Evolutionary conservation across 2,888 invertebrate genomes (phyloP), one percentile per base, ranked within the genome.

Genomic region (Syrphus vitripennis): DNA sequence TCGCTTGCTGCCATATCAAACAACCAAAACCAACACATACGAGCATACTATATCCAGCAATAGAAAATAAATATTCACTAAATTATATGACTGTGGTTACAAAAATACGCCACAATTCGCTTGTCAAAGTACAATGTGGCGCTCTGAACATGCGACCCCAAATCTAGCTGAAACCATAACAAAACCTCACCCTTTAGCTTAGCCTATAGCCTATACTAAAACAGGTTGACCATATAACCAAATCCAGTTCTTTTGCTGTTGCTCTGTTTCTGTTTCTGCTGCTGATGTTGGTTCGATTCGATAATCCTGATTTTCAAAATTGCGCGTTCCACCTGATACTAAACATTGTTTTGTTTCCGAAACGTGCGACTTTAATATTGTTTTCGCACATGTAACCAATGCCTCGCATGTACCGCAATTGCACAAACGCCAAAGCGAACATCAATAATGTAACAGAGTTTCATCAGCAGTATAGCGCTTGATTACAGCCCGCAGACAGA

Each of bases 231-330:
- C 83, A 78, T 72, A 70, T 67, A 80, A 71, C 80, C 50, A 67
- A 80, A 80, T 80, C 80, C 71, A 84, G 71, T 76, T 76, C 80
- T 75, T 72, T 80, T 21, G 29, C 67, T 76, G 24, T n/a, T n/a
- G n/a, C n/a, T n/a, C n/a, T n/a, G n/a, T n/a, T n/a, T n/a, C n/a
- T n/a, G n/a, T n/a, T n/a, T n/a, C n/a, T n/a, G n/a, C n/a, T n/a
- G n/a, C n/a, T n/a, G n/a, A n/a, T n/a, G n/a, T n/a, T n/a, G n/a
- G n/a, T n/a, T n/a, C n/a, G n/a, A n/a, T n/a, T n/a, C 57, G 4
- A 37, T 59, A 61, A 72, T 72, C 76, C 81, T 67, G 84, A 84
- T 84, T 84, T 84, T 53, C 59, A 31, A 50, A 76, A 80, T 69
- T 72, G 14, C 65, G 55, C 65, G 55, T 69, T 72, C 48, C 81